Evolutionary conservation across 2,113 vertebrate genomes (phyloP).

Genomic region (Microcebus griseorufus): DNA sequence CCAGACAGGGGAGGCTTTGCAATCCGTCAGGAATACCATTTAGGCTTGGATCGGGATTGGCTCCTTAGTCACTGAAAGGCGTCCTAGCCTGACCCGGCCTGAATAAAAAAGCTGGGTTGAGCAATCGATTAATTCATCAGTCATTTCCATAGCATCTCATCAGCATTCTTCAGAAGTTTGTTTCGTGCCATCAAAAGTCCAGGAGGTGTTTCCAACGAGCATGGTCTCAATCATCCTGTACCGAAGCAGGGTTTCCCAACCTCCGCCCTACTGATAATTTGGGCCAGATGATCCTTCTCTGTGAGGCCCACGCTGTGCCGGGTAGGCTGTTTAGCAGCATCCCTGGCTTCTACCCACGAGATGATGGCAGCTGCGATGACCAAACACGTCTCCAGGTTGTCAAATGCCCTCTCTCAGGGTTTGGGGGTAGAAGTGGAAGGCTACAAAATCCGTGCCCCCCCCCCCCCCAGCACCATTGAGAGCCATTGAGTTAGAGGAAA

Average conservation of each 20-base stretch:
- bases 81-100: neutral
- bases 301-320: too few species aligned
- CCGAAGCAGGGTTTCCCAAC: neutral
- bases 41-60: neutral
- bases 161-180: constrained; percentile 9
- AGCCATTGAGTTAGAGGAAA: neutral
- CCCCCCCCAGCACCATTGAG: neutral
- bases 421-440: neutral
- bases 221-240: neutral
- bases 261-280: neutral
- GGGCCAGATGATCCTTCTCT: neutral
- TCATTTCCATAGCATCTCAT: neutral
- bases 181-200: neutral
- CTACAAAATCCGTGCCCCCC: neutral
- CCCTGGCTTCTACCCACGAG: neutral
- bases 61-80: neutral
- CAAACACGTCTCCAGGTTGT: neutral
- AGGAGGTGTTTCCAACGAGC: neutral
- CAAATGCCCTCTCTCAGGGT: neutral
- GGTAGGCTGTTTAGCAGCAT: neutral
- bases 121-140: neutral
- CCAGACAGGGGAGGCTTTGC: neutral
- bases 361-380: neutral
- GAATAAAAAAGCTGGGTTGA: neutral
- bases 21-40: neutral